Percentiles rank a stretch among this genome's conserved stretches.
phyloP scores from a whole-genome alignment of 1,140 invertebrate genomes.

The Bicyclus anynana region DNA sequence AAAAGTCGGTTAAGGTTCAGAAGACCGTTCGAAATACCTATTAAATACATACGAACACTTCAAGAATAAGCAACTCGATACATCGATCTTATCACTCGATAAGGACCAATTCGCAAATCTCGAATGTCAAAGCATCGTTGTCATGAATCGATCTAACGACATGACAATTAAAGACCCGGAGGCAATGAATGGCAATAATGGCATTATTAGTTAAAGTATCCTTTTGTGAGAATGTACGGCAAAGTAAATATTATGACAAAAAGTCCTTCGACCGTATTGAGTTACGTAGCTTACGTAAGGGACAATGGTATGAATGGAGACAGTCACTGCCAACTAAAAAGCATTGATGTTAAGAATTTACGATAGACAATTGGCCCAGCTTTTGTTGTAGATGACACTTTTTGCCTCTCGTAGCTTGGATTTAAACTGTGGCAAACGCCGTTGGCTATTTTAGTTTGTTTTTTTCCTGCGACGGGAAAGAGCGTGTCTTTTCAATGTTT shows the following conservation, averaged over 20 bases:
- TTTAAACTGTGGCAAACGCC: not conserved
- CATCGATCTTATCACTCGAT: constrained; percentile 35
- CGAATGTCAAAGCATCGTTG: constrained; percentile 44
- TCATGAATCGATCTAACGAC: constrained; percentile 35
- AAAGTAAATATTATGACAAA: constrained; percentile 75
- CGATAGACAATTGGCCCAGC: constrained; percentile 25
- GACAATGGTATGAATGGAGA: constrained; percentile 46
- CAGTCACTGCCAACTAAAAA: constrained; percentile 46
- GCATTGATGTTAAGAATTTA: constrained; percentile 16
- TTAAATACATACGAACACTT: constrained; percentile 22
- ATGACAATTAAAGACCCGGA: constrained; percentile 50
- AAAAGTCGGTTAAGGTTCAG: too few relatives aligned
- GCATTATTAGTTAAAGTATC: constrained; percentile 52
- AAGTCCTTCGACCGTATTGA: constrained; percentile 60
- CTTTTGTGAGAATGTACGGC: constrained; percentile 49
- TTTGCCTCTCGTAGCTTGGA: not conserved
- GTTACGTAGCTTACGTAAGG: constrained; percentile 58
- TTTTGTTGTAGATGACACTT: constrained; percentile 16
- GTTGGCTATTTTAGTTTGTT: not conserved
- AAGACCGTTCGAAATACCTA: not conserved
- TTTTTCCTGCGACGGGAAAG: not conserved
- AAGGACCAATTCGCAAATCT: constrained; percentile 24
- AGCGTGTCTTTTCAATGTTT: not conserved
- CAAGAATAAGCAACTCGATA: constrained; percentile 30
- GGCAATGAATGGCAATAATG: constrained; percentile 49